phyloP scores from a whole-genome alignment of 2,113 vertebrate genomes.

The Pluvialis apricaria region DNA sequence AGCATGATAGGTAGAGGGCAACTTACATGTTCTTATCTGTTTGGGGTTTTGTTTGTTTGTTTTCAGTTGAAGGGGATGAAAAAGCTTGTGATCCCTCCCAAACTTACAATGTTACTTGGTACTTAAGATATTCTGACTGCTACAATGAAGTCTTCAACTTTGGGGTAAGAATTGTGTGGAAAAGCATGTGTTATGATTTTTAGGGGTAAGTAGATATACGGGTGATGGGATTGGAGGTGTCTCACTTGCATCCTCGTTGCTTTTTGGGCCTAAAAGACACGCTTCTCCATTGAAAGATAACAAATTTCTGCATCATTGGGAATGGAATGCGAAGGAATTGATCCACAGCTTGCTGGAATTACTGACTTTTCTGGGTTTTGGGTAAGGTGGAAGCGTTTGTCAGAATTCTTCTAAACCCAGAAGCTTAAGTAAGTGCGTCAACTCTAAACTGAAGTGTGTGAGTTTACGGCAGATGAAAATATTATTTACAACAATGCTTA shows the following conservation, averaged over 20 bases:
- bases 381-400: neutral
- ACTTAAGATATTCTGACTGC: constrained; percentile 79
- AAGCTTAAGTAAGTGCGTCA: neutral
- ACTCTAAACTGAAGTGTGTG: neutral
- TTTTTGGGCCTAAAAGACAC: neutral
- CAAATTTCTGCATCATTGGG: neutral
- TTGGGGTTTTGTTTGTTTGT: neutral
- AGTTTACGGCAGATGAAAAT: neutral
- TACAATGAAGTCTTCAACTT: constrained; percentile 83
- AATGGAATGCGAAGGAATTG: neutral
- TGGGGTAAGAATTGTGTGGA: constrained; percentile 67
- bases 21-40: neutral
- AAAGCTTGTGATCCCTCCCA: constrained; percentile 69
- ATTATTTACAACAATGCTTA: neutral
- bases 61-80: constrained; percentile 74
- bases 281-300: neutral
- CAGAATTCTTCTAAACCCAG: neutral
- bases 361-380: neutral
- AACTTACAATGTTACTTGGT: constrained; percentile 74
- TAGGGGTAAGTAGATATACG: neutral
- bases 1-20: neutral
- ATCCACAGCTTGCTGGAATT: neutral
- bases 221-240: neutral
- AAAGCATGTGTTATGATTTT: neutral
- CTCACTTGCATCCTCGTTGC: accelerated